Evolutionary conservation across 1,140 invertebrate genomes (phyloP).

Genomic region (Drosophila ambigua): DNA sequence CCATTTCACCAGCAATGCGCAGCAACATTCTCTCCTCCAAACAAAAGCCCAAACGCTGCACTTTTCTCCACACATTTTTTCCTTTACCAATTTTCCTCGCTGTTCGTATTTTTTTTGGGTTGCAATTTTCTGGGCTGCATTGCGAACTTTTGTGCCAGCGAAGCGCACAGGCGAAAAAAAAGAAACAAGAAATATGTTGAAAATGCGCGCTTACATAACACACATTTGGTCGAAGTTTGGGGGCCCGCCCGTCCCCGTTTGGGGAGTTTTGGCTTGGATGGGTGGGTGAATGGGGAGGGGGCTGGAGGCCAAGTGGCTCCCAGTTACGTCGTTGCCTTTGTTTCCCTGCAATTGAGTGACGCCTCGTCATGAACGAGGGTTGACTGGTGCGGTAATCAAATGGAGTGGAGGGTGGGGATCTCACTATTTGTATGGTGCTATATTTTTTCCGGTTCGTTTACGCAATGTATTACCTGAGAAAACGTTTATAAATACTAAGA

Average conservation of each 20-base stretch:
- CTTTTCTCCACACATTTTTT: constrained; percentile 17
- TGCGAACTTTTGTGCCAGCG: constrained; percentile 59
- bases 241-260: constrained; percentile 23
- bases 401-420: background rate
- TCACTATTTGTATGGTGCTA: no score
- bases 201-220: constrained; percentile 75
- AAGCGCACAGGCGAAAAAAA: constrained; percentile 47
- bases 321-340: constrained; percentile 43
- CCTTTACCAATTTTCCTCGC: constrained; percentile 4
- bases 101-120: background rate
- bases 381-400: background rate
- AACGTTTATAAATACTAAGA: no score
- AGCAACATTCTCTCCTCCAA: constrained; percentile 19
- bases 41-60: constrained; percentile 28
- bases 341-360: constrained; percentile 39
- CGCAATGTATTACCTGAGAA: no score
- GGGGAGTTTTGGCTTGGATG: constrained; percentile 31
- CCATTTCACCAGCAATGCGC: constrained; percentile 16
- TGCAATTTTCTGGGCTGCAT: constrained; percentile 45
- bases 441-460: no score
- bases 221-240: constrained; percentile 44
- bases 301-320: constrained; percentile 43
- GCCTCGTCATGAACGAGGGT: constrained; percentile 20
- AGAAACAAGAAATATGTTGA: constrained; percentile 48
- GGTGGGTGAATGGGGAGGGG: constrained; percentile 16